Conservation (phyloP, 2,113 vertebrate species). For the Gulo gulo region DNA sequence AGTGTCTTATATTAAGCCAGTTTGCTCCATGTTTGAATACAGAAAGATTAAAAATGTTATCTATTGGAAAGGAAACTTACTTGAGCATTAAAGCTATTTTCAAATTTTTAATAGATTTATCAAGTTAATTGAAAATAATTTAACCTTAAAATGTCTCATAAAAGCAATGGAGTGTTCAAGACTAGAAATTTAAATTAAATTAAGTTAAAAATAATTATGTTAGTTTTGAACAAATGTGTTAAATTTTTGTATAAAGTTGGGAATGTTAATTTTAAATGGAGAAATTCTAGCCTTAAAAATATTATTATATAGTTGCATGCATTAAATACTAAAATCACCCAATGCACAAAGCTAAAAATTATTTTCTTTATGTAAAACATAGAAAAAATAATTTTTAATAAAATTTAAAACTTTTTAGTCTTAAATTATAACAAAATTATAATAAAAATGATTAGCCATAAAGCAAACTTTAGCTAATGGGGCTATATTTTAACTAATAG, state of each 20-base stretch:
- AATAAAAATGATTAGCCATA: conserved; percentile 3
- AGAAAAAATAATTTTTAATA: background rate
- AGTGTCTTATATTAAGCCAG: background rate
- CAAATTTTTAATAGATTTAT: conserved; percentile 57
- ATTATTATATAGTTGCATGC: background rate
- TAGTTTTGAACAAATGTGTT: conserved; percentile 49
- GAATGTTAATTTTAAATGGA: conserved; percentile 50
- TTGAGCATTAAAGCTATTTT: conserved; percentile 36
- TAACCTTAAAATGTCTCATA: conserved; percentile 42
- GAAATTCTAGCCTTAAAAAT: conserved; percentile 37
- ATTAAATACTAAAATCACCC: background rate
- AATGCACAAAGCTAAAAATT: background rate
- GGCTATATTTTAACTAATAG: background rate
- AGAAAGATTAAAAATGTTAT: conserved; percentile 68
- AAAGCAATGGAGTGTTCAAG: conserved; percentile 45
- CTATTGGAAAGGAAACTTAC: conserved; percentile 45
- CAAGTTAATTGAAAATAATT: conserved; percentile 65
- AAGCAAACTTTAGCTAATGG: background rate
- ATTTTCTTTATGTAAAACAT: conserved; percentile 20
- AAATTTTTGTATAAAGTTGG: conserved; percentile 32
- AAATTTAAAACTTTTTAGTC: background rate
- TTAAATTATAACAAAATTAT: conserved; percentile 40
- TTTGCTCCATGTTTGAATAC: conserved; percentile 48
- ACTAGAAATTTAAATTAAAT: conserved; percentile 48
- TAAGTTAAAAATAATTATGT: conserved; percentile 56